Conservation (phyloP, 1,140 invertebrate species). For the Lordiphosa mommai region DNA sequence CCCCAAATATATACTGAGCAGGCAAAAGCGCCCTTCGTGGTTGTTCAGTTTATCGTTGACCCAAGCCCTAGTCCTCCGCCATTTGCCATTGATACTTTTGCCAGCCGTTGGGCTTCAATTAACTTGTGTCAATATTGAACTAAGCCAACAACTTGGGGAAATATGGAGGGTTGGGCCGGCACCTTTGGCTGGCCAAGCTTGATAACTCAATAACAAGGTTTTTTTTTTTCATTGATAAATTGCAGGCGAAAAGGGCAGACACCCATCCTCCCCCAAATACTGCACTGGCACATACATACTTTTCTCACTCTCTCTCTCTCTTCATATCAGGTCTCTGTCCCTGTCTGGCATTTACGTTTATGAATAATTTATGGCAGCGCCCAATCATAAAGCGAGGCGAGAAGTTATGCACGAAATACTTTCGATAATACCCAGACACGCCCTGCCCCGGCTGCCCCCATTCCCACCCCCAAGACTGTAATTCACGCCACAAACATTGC, state of each 20-base stretch:
- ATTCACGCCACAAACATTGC: neutral
- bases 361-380: constrained; percentile 70
- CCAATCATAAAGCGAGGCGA: constrained; percentile 62
- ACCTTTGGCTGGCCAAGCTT: constrained; percentile 8
- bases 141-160: constrained; percentile 35
- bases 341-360: constrained; percentile 43
- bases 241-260: constrained; percentile 13
- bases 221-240: constrained; percentile 16
- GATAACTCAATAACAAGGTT: constrained; percentile 39
- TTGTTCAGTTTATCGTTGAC: constrained; percentile 65
- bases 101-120: constrained; percentile 56
- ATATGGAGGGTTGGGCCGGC: neutral
- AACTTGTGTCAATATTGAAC: constrained; percentile 71
- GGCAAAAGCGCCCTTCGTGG: constrained; percentile 25
- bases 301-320: constrained; percentile 12
- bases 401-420: constrained; percentile 49
- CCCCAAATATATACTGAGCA: constrained; percentile 10
- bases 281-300: neutral
- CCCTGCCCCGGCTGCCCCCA: constrained; percentile 22
- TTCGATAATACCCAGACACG: constrained; percentile 57
- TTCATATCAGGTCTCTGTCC: constrained; percentile 23
- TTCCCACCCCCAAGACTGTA: neutral
- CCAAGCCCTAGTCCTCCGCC: constrained; percentile 28
- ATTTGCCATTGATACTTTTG: constrained; percentile 56
- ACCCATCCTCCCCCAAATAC: constrained; percentile 15